Evolutionary conservation across 2,888 invertebrate species (phyloP).

Genomic region (Psylliodes chrysocephalus): DNA sequence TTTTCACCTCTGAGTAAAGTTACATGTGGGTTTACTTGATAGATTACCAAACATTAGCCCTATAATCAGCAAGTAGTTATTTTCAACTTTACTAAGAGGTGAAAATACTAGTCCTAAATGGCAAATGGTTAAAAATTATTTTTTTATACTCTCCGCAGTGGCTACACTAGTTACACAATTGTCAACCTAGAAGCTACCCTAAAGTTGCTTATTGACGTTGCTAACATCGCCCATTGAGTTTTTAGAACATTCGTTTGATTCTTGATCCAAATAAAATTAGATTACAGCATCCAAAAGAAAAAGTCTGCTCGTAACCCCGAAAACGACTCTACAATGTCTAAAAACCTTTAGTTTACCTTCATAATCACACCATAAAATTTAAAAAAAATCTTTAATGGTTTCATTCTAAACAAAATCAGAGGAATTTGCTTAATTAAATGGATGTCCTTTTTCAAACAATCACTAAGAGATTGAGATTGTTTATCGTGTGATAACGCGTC

Average conservation of each 20-base stretch:
- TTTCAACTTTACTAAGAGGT: too few species aligned
- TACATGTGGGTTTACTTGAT: too few species aligned
- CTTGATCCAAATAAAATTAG: conserved; percentile 25
- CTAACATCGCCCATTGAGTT: too few species aligned
- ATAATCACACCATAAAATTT: conserved; percentile 46
- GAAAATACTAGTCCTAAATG: too few species aligned
- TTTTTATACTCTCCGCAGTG: too few species aligned
- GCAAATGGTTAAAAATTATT: too few species aligned
- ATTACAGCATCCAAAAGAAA: conserved; percentile 36
- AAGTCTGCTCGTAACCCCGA: conserved; percentile 35
- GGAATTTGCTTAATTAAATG: conserved; percentile 40
- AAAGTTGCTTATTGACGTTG: neutral
- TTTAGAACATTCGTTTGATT: neutral
- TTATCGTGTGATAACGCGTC: conserved; percentile 48
- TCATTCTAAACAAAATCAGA: conserved; percentile 32
- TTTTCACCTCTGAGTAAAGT: too few species aligned
- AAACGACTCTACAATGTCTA: conserved; percentile 32
- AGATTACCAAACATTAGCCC: too few species aligned
- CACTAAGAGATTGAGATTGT: conserved; percentile 36
- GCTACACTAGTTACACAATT: too few species aligned
- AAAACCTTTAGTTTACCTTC: conserved; percentile 27
- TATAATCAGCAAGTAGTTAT: too few species aligned
- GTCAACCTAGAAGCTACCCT: too few species aligned
- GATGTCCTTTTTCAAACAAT: conserved; percentile 40
- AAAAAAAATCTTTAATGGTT: conserved; percentile 45